These are phyloP conservation scores for Pocillopora verrucosa DNA, from an alignment of 64 coral and sea anemone species.

Conservation along the genomic window DNA sequence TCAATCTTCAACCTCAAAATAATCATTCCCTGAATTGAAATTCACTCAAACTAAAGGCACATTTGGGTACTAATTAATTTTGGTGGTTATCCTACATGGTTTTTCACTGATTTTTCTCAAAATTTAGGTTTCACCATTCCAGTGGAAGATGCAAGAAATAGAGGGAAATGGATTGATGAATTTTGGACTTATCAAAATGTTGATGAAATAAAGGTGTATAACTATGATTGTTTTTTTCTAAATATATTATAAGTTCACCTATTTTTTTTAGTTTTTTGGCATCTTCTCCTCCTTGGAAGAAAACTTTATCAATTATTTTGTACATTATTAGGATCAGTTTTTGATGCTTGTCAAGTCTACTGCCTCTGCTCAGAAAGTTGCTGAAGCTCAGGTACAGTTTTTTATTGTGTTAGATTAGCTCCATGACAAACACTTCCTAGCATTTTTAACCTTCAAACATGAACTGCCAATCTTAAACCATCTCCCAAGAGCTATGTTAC, in stretches of 20 bases:
- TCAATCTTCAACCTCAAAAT: no score
- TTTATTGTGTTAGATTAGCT: not conserved
- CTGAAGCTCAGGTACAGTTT: slow-evolving; percentile 24
- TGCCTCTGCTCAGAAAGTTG: slow-evolving; percentile 31
- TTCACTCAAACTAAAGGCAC: no score
- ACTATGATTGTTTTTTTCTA: no score
- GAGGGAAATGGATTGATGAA: slow-evolving; percentile 11
- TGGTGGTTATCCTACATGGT: no score
- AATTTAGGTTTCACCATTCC: slow-evolving; percentile 4
- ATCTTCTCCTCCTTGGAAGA: not conserved
- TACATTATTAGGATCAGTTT: slow-evolving; percentile 51
- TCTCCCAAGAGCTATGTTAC: no score
- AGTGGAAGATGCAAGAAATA: slow-evolving; percentile 10
- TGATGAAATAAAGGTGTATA: slow-evolving; percentile 7
- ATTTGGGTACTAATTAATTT: not conserved
- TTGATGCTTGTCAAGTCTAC: slow-evolving; percentile 26
- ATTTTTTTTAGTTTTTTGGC: no score
- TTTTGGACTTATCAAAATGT: slow-evolving; percentile 25
- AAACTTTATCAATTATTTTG: not conserved
- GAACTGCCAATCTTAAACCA: no score
- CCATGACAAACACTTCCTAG: not conserved
- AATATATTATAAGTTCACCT: not conserved
- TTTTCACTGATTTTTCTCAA: not conserved
- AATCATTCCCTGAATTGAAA: no score
- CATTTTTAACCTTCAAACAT: no score